Base-by-base conservation (phyloP, 2,797 vertebrate genomes). In the Paramormyrops hopkinsi region DNA sequence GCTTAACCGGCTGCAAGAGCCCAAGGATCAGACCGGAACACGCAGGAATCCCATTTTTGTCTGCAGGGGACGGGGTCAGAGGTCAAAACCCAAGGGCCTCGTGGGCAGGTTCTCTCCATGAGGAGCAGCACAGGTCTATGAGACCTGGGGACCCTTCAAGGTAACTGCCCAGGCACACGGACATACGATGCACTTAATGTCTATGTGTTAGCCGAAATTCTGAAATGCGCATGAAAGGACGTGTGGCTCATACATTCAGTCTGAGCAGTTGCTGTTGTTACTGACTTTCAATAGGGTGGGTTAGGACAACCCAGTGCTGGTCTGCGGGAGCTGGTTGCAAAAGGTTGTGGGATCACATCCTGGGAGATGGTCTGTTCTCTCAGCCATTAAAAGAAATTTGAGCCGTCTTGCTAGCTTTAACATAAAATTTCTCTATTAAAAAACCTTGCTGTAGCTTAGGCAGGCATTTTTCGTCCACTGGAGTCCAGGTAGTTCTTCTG, bases 131-230 rank as follows among this genome's bases (percentile, higher is more conserved):
- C 59, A 88, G 88, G 90, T 89, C 90, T 91, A 51, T 93, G 92
- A 93, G 92, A 91, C 92, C 93, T 91, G 92, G 89, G 93, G 93
- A 92, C 91, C 89, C 69, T 92, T 91, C 87, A 56, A 93, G 92
- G 93, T 93, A 92, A 90, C 88, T 54, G 44, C 6, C 4, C 44
- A 41, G 4, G 25, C 73, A 9, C 56, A 73, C 84, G 7, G 2
- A 87, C 50, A 82, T 56, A 76, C 29, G 25, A 22, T 14, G 22
- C 9, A 1, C 56, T 48, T 83, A n/a, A 11, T 37, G 48, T 22
- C 54, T 50, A n/a, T 88, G 46, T 84, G 85, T 69, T 59, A 59
- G 19, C 12, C 17, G 48, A 14, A 85, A 12, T 48, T 86, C 83
- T 54, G 83, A 29, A 33, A 59, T 59, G 11, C 56, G 41, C 17